Base-by-base conservation (phyloP, 23 tunicate genomes). In the Botrylloides violaceus region DNA sequence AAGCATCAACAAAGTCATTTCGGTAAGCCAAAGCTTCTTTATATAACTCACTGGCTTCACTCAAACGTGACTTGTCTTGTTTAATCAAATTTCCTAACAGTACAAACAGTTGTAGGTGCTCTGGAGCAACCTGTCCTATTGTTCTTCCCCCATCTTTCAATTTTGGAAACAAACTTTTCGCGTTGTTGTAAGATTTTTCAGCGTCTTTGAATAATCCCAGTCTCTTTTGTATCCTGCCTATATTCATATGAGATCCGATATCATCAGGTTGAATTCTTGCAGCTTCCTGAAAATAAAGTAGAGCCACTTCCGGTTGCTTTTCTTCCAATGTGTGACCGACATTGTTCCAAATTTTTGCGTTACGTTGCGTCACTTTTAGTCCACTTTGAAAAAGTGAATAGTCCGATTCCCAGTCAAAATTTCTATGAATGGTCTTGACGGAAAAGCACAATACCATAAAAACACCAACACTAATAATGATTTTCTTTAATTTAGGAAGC, bases 321-420 rank as follows among this genome's bases (percentile, higher is more conserved):
- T 5, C 31, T 36, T 90, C 97, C 34, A 72, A 78, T 58, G 78
- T 31, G 57, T 90, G 90, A 6, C 90, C 97, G 58, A 90, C 47
- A 49, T 90, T 90, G 78, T 83, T 90, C 97, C 97, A 90, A 27
- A 90, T 29, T 37, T 90, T 90, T 27, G 97, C 89, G 53, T 90
- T 90, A 1, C 49, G 36, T 37, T 53, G 59, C 18, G 90, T 90
- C 18, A 90, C 78, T 85, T 83, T 74, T 20, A 90, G 74, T 6
- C 78, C 97, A 71, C 97, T 90, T 75, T 68, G 49, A 72, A 90
- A 90, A n/a, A 90, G 48, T 31, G 66, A 39, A 0, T 29, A 23
- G 43, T 90, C 97, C 5, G 66, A 49, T 32, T 63, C 66, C 97
- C 97, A 90, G 20, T 90, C 81, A 25, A 20, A 56, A 49, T 80